phyloP scores from a whole-genome alignment of 1,140 invertebrate genomes.

The Papilio machaon region DNA sequence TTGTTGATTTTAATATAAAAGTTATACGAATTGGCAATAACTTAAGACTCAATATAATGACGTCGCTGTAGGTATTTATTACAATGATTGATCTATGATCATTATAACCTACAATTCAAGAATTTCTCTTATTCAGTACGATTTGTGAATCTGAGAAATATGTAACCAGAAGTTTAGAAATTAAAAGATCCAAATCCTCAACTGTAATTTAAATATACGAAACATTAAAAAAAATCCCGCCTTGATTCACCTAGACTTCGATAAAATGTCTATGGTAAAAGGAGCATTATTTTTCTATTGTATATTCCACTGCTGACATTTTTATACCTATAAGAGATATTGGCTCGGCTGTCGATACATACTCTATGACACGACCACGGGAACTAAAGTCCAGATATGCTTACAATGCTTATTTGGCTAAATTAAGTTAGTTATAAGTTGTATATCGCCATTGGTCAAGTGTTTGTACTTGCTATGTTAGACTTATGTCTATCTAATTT shows the following conservation, averaged over 20 bases:
- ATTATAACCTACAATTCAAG: not conserved
- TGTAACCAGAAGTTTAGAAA: not conserved
- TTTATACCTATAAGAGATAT: slow-evolving; percentile 22
- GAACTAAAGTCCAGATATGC: slow-evolving; percentile 59
- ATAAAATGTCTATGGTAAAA: not conserved
- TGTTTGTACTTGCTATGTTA: slow-evolving; percentile 50
- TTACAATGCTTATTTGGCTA: slow-evolving; percentile 74
- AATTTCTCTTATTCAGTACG: not conserved
- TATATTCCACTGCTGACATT: slow-evolving; percentile 32
- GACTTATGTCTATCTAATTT: not conserved
- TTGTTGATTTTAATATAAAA: not conserved
- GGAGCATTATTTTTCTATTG: slow-evolving; percentile 32
- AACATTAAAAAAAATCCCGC: not conserved
- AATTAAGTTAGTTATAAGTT: slow-evolving; percentile 68
- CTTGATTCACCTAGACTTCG: not conserved
- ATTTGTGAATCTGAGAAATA: not conserved
- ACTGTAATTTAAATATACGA: slow-evolving; percentile 11
- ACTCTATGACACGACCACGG: slow-evolving; percentile 53
- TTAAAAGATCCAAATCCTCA: not conserved
- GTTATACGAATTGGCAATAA: not conserved
- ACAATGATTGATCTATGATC: not conserved
- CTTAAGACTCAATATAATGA: slow-evolving; percentile 6
- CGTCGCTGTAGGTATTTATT: not conserved
- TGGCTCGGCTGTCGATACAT: slow-evolving; percentile 53
- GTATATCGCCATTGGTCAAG: slow-evolving; percentile 54